Evolutionary conservation across 1,140 invertebrate species (phyloP), one percentile per base, ranked within the genome.

Genomic region (Archivesica marissinica): DNA sequence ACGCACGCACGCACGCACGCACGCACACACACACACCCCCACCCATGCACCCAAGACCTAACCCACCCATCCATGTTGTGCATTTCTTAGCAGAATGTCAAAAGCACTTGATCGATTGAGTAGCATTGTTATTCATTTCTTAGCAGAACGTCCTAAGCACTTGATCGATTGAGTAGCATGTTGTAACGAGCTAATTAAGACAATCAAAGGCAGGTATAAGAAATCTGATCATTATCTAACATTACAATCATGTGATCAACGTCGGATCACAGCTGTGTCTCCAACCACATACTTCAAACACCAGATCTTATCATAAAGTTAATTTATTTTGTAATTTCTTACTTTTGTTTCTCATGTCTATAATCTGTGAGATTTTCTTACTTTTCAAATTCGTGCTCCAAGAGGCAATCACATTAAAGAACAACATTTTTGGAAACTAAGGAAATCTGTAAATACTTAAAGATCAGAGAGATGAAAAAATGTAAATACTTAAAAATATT

Each of bases 131-230:
- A n/a, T n/a, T n/a, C n/a, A n/a, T n/a, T n/a, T n/a, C n/a, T n/a
- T n/a, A n/a, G n/a, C n/a, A n/a, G n/a, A n/a, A n/a, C n/a, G n/a
- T n/a, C n/a, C n/a, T n/a, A n/a, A n/a, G n/a, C n/a, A n/a, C n/a
- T n/a, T n/a, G n/a, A n/a, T n/a, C n/a, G n/a, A 52, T 52, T 52
- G 50, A 52, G 4, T 7, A 52, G 4, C 50, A 52, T 2, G 17
- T 3, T 52, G 50, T 20, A 52, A 20, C 23, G 25, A 23, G 25
- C 50, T 20, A 52, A 52, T 52, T 52, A 52, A 52, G 23, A 28
- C 28, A 64, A 64, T 64, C 59, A 64, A 64, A 64, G 30, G 59
- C 59, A 64, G 59, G 59, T 64, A 64, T 64, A 64, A 64, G 33
- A 15, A 17, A 17, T 30, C 30, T 59, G 28, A 35, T 6, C 20